These are phyloP conservation scores for Xylota segnis DNA, from an alignment of 2,888 invertebrate species.

Conservation along the genomic window DNA sequence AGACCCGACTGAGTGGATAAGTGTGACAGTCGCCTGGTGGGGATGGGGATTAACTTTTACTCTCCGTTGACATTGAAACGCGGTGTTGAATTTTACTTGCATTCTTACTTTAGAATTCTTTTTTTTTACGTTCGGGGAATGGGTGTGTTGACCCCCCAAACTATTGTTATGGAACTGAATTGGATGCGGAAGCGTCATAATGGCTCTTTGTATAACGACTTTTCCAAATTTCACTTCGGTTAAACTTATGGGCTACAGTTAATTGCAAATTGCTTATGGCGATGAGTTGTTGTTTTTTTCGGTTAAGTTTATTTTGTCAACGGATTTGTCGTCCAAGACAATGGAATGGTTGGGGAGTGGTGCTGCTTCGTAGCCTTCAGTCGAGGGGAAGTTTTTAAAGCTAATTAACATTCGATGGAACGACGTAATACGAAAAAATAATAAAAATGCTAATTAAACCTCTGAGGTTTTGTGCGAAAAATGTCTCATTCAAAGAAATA, in stretches of 20 bases:
- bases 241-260: no score
- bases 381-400: background rate
- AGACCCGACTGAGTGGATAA: slow-evolving; percentile 53
- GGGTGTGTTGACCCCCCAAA: slow-evolving; percentile 8
- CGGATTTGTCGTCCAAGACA: no score
- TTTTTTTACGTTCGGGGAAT: background rate
- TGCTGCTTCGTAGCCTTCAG: background rate
- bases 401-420: background rate
- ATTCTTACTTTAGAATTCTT: background rate
- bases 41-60: slow-evolving; percentile 37
- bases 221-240: no score
- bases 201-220: no score
- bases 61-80: slow-evolving; percentile 52
- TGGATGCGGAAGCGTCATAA: no score
- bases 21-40: slow-evolving; percentile 10
- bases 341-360: background rate
- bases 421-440: background rate
- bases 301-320: no score
- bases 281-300: no score
- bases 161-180: background rate
- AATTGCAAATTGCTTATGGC: no score
- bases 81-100: slow-evolving; percentile 16
- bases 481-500: background rate
- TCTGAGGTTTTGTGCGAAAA: background rate
- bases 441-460: background rate